A percentile compares a stretch with the other conserved stretches of the same genome.
Conservation (phyloP, 2,888 invertebrate genomes). For the Melipona bicolor region DNA sequence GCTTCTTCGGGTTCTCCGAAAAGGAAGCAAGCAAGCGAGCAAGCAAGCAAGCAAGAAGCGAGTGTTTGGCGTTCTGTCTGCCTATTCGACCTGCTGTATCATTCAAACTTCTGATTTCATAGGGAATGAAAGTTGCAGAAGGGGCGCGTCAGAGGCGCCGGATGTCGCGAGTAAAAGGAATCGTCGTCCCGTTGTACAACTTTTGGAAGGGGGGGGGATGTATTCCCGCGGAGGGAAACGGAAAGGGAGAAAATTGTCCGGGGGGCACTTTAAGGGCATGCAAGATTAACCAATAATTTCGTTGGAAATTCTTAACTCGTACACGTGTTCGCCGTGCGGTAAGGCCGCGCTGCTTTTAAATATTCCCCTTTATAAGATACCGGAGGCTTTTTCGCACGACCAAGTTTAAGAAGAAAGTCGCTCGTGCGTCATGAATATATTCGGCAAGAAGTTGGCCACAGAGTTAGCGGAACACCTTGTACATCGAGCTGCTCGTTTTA, state of each 20-base stretch:
- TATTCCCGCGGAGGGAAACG: not conserved
- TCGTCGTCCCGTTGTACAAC: not conserved
- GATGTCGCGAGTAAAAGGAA: not conserved
- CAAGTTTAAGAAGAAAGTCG: constrained; percentile 28
- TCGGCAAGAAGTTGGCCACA: constrained; percentile 15
- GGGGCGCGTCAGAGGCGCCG: not conserved
- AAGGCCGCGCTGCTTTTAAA: not conserved
- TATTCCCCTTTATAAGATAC: constrained; percentile 24
- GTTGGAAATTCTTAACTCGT: constrained; percentile 9
- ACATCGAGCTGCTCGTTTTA: not conserved
- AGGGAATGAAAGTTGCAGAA: constrained; percentile 5
- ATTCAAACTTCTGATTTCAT: constrained; percentile 18
- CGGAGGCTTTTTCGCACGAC: not conserved
- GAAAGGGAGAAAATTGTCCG: not conserved
- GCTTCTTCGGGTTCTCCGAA: not conserved
- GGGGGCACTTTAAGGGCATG: not conserved
- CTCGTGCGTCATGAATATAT: constrained; percentile 32
- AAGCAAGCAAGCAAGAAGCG: not conserved
- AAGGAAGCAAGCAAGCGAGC: too few species aligned
- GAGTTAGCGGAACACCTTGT: constrained; percentile 27
- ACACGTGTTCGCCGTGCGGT: not conserved
- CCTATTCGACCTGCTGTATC: constrained; percentile 1
- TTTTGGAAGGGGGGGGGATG: not conserved
- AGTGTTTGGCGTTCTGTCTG: not conserved
- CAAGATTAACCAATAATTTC: constrained; percentile 15